These are phyloP conservation scores for Hylia prasina DNA, from an alignment of 2,113 vertebrate species.

Conservation along the genomic window DNA sequence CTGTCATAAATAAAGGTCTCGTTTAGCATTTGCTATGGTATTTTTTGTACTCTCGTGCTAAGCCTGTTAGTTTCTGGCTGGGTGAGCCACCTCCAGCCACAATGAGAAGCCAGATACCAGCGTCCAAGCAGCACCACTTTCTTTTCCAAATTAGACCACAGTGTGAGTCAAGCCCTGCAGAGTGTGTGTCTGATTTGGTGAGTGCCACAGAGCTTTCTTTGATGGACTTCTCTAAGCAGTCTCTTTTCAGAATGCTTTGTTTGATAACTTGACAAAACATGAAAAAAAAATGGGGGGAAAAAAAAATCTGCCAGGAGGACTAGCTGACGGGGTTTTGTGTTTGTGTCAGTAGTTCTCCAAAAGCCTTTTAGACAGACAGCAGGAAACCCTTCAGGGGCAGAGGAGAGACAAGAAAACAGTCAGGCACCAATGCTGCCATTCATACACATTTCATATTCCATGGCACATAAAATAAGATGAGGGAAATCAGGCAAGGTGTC, in stretches of 20 bases:
- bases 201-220: background rate
- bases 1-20: conserved; percentile 30
- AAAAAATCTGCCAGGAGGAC: background rate
- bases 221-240: background rate
- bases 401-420: background rate
- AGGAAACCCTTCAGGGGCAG: background rate
- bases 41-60: background rate
- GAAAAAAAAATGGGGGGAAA: fast-evolving
- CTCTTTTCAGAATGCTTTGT: background rate
- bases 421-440: background rate
- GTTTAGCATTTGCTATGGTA: background rate
- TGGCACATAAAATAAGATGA: background rate
- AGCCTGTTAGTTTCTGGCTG: background rate
- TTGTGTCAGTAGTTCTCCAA: background rate
- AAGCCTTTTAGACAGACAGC: background rate
- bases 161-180: background rate
- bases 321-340: background rate
- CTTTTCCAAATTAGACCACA: background rate
- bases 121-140: background rate
- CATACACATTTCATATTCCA: background rate
- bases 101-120: background rate
- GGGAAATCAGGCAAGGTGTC: background rate
- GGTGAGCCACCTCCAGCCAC: background rate
- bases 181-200: background rate
- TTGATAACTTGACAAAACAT: background rate